Evolutionary conservation across 2,797 vertebrate species (phyloP).

Genomic region (Gambelia wislizenii): DNA sequence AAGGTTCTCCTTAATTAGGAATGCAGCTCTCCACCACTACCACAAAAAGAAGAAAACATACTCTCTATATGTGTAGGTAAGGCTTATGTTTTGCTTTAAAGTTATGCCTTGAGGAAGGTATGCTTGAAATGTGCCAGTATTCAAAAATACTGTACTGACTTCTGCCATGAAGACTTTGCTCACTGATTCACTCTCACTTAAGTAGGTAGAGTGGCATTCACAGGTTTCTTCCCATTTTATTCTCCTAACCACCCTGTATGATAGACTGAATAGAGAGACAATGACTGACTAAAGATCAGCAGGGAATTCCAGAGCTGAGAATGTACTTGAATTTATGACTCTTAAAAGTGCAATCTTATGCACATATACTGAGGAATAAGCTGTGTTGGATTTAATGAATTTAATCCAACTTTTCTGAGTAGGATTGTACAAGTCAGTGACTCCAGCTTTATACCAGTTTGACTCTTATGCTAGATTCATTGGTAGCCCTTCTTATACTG

Average conservation of each 20-base stretch:
- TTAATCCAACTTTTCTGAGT: not conserved
- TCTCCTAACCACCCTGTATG: not conserved
- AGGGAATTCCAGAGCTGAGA: not conserved
- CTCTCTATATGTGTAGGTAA: not conserved
- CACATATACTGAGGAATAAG: not conserved
- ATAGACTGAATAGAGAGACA: not conserved
- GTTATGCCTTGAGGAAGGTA: not conserved
- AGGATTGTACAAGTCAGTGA: not conserved
- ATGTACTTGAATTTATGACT: not conserved
- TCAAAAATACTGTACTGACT: not conserved
- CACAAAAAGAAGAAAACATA: not conserved
- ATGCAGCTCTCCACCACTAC: not conserved
- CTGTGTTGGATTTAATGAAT: not conserved
- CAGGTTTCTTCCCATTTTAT: not conserved
- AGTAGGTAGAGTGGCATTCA: not conserved
- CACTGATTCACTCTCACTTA: not conserved
- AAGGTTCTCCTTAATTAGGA: not conserved
- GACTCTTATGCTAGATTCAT: not conserved
- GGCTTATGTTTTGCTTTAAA: not conserved
- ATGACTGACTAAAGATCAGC: not conserved
- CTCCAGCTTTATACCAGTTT: not conserved
- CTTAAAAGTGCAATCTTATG: not conserved
- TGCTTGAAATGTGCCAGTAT: not conserved
- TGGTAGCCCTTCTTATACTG: not conserved
- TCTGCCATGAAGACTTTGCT: not conserved